These are phyloP conservation scores for Trichopoda pennipes DNA, from an alignment of 2,888 invertebrate species.

Conservation along the genomic window DNA sequence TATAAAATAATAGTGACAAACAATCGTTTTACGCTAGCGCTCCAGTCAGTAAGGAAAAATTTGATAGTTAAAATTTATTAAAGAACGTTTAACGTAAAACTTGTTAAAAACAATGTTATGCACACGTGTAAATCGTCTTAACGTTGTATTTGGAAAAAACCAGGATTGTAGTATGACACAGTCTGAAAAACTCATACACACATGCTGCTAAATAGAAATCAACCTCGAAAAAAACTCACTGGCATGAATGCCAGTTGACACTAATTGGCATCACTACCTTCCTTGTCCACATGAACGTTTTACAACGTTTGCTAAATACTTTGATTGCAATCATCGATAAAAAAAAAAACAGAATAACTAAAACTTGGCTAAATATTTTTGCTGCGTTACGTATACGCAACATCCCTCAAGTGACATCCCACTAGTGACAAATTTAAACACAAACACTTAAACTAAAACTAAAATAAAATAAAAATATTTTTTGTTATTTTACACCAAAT, in stretches of 20 bases:
- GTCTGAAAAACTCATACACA: background rate
- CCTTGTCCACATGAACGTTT: constrained; percentile 4
- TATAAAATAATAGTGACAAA: constrained; percentile 27
- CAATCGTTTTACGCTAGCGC: constrained; percentile 10
- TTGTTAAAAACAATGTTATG: constrained; percentile 16
- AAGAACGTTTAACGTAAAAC: constrained; percentile 38
- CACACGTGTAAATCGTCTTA: constrained; percentile 31
- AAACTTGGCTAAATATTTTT: constrained; percentile 48
- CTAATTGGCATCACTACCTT: constrained; percentile 70
- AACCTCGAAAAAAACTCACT: constrained; percentile 53
- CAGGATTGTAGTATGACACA: background rate
- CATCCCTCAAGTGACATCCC: constrained; percentile 41
- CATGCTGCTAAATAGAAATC: constrained; percentile 16
- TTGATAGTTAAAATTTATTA: constrained; percentile 40
- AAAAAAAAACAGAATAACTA: constrained; percentile 33
- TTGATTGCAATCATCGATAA: no score
- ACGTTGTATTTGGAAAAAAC: constrained; percentile 29
- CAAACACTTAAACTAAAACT: constrained; percentile 3
- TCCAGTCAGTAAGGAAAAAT: constrained; percentile 28
- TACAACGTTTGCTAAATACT: no score
- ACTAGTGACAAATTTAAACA: constrained; percentile 49
- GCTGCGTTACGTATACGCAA: constrained; percentile 54
- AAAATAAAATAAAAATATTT: no score
- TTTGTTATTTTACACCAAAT: no score
- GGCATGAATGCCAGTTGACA: constrained; percentile 71